Evolutionary conservation across 2,113 vertebrate species (phyloP).

Genomic region (Tenebrosternarchus preto): DNA sequence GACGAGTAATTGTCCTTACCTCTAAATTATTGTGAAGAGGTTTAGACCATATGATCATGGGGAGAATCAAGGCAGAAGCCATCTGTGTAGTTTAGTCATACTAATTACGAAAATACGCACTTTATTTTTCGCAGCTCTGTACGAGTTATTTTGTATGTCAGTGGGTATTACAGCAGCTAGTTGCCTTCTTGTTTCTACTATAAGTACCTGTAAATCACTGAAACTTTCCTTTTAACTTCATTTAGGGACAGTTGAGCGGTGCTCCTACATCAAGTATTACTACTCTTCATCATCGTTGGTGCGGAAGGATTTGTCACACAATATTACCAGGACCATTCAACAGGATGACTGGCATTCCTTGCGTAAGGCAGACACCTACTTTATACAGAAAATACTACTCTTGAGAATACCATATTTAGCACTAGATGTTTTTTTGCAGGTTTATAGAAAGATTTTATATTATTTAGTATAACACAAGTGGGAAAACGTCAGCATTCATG

Average conservation of each 20-base stretch:
- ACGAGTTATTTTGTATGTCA: background rate
- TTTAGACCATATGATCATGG: conserved; percentile 33
- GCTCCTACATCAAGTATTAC: conserved; percentile 86
- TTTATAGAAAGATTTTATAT: too few species aligned
- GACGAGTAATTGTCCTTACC: background rate
- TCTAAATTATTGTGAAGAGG: background rate
- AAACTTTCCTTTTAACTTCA: conserved; percentile 1
- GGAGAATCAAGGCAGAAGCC: background rate
- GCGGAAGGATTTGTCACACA: conserved; percentile 83
- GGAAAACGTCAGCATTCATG: background rate
- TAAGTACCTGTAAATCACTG: background rate
- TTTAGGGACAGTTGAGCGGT: conserved; percentile 66
- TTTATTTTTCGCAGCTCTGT: background rate
- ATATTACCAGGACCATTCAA: conserved; percentile 88
- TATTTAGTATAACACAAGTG: background rate
- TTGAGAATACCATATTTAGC: background rate
- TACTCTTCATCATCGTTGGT: conserved; percentile 83
- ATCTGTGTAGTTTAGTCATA: conserved; percentile 38
- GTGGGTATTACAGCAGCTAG: background rate
- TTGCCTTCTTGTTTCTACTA: background rate
- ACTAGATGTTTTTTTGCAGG: background rate
- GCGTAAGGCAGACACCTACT: conserved; percentile 75
- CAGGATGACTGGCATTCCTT: conserved; percentile 89
- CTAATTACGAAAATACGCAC: background rate
- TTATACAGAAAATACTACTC: background rate